These are phyloP conservation scores for Perca schrenkii DNA, from an alignment of 2,113 vertebrate genomes.

Conservation along the genomic window DNA sequence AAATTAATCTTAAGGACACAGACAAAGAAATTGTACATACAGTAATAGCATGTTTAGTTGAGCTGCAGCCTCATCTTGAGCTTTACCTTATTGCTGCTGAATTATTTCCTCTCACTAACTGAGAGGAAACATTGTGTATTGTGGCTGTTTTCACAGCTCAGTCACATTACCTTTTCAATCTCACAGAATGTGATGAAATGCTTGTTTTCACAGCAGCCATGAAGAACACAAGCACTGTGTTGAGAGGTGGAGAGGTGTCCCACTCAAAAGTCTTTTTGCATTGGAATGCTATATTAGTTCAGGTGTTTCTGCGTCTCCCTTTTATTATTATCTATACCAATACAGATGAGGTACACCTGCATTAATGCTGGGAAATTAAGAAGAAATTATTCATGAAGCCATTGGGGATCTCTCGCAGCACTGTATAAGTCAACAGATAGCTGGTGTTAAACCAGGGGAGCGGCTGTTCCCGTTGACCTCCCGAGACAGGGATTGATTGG, in stretches of 20 bases:
- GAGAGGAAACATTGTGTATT: neutral
- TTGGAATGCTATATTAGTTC: conserved; percentile 42
- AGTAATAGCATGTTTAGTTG: neutral
- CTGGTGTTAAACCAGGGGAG: conserved; percentile 42
- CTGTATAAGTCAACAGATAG: conserved; percentile 52
- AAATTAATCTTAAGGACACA: neutral
- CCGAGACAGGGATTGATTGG: conserved; percentile 44
- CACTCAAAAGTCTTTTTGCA: conserved; percentile 18
- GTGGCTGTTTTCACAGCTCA: neutral
- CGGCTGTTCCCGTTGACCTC: conserved; percentile 52
- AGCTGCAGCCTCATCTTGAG: neutral
- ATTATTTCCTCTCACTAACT: neutral
- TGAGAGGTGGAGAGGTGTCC: conserved; percentile 9
- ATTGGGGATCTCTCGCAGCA: conserved; percentile 31
- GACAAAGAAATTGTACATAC: neutral
- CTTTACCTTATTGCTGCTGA: neutral
- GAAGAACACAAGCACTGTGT: conserved; percentile 56
- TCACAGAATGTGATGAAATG: conserved; percentile 51
- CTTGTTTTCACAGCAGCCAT: conserved; percentile 56
- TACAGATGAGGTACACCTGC: conserved; percentile 34
- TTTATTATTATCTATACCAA: conserved; percentile 33
- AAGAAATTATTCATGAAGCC: conserved; percentile 55
- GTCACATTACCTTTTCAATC: conserved; percentile 41
- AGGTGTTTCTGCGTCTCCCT: conserved; percentile 27
- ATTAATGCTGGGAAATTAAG: conserved; percentile 16